Evolutionary conservation across 2,113 vertebrate species (phyloP), one percentile per base, ranked within the genome.

Genomic region (Hiodon alosoides): DNA sequence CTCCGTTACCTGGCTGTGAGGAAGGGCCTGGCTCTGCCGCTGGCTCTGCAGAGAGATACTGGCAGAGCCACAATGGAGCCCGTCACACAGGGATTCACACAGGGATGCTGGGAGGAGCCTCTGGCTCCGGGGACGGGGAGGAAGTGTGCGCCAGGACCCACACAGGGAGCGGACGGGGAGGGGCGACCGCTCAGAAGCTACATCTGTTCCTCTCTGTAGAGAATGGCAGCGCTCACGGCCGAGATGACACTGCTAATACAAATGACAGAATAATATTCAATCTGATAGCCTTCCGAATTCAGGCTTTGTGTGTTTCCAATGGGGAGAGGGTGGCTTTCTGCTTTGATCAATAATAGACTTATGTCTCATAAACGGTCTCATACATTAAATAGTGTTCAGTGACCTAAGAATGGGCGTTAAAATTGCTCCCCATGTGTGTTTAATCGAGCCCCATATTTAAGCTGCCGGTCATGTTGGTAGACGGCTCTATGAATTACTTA

Each of bases 1-100:
- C 68, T 70, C 52, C n/a, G 10, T 55, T 55, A 70, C 69, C 53
- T 70, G 69, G 69, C 69, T 31, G 9, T 4, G 8, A 17, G 69
- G 69, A 47, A 53, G 54, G 57, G 53, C n/a, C 53, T 7, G 4
- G 53, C 68, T 55, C 52, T 7, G 52, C 52, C n/a, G 1, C 53
- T 10, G 10, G 16, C 69, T 70, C 52, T 4, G 52, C 4, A 31
- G 8, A 11, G 52, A 70, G 69, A 58, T 70, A 57, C 69, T 7
- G 0, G 17, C 17, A 17, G 68, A 55, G 69, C 10, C 69, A 4
- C 69, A 53, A 53, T 70, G 69, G 10, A 70, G 54, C 69, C 11
- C 11, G 48, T 48, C 50, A 68, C 3, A 7, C 48, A 13, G 66
- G 1, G 48, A 68, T 68, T 50, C 48, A 52, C 47, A 14, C 7